Percentiles rank a stretch among this genome's conserved stretches.
These are phyloP conservation scores for Mycteria americana DNA, from an alignment of 2,797 vertebrate species.

Conservation along the genomic window DNA sequence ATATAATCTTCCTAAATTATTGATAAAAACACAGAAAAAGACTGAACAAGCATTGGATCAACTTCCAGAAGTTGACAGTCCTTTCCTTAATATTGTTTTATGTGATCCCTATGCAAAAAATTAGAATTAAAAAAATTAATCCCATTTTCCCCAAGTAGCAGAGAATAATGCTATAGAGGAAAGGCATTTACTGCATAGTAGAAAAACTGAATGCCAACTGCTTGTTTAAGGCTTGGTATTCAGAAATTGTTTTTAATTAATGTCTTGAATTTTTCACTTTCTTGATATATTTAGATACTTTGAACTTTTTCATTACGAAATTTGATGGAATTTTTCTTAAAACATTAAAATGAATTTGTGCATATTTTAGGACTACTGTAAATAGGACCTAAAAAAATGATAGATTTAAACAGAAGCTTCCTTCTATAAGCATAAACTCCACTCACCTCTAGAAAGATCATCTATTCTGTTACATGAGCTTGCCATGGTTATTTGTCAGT, in stretches of 20 bases:
- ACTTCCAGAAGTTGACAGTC: not conserved
- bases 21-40: not conserved
- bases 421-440: not conserved
- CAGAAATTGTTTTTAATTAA: not conserved
- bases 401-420: not conserved
- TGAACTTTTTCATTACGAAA: not conserved
- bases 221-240: not conserved
- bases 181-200: not conserved
- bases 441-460: not conserved
- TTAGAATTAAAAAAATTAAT: not conserved
- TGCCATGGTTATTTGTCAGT: not conserved
- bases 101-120: not conserved
- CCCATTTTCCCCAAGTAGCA: not conserved
- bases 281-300: not conserved
- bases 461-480: not conserved
- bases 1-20: slow-evolving; percentile 92
- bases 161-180: not conserved
- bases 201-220: not conserved
- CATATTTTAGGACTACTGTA: not conserved
- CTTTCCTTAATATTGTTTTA: not conserved
- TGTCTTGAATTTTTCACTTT: not conserved
- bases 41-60: not conserved
- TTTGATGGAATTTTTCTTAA: not conserved
- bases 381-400: not conserved
- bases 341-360: not conserved